Evolutionary conservation across 2,888 invertebrate species (phyloP), one percentile per base, ranked within the genome.

Genomic region (Cerastis rubricosa): DNA sequence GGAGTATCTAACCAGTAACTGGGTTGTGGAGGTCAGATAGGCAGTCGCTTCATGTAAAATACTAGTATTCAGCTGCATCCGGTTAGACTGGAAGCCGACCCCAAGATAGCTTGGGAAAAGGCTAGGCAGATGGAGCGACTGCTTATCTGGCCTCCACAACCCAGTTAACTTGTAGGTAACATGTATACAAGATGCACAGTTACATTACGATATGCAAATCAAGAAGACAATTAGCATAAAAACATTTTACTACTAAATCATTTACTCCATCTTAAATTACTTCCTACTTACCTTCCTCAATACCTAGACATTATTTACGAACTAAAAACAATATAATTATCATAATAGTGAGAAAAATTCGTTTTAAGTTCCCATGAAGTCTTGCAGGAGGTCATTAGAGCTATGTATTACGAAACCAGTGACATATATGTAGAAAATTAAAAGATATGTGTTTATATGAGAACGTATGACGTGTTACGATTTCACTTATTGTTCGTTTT

Each of bases 281-380:
- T 71, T 82, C 74, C 81, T 68, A 45, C 35, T 47, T 64, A 78
- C 49, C 67, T 70, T 70, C 66, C 66, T 51, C 61, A 59, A 51
- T 59, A 61, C 45, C 43, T 22, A 66, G 64, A 77, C 69, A 71
- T 47, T 49, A 67, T 71, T 74, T 25, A 68, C 25, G 9, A 67
- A 63, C 40, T 29, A 12, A 35, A 54, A 63, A 85, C 83, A 85
- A 77, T 81, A 49, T 68, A 11, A 40, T 67, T 29, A 64, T 43
- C 80, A 57, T 76, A 84, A 85, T 78, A 49, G 80, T 86, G 87
- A 11, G 85, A 87, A 77, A 54, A 68, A 86, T 79, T 80, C 71
- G 61, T 68, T 59, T 66, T 63, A 71, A 14, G 63, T 81, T 88
- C 87, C 71, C 88, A 86, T 81, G 43, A 17, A 47, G 47, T 22